Evolutionary conservation across 2,888 invertebrate genomes (phyloP), one percentile per base, ranked within the genome.

Genomic region (Drosophila parthenogenetica): DNA sequence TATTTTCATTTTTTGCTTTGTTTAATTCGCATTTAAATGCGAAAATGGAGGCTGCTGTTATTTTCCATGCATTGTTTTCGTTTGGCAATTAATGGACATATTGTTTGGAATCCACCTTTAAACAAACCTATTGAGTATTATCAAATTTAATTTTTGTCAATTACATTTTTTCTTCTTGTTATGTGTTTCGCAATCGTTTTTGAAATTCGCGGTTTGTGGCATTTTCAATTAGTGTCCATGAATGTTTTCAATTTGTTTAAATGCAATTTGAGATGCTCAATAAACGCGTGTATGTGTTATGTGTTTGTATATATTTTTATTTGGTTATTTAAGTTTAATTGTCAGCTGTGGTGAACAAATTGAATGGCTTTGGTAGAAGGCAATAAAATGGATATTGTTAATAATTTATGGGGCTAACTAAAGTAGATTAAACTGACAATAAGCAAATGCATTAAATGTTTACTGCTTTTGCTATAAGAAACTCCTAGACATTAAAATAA

Each of bases 21-120:
- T 42, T 55, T 73, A 68, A 77, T 73, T 35, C 61, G 61, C 63
- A 66, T 69, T 76, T 73, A 54, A 73, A 76, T 63, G 58, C 43
- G 22, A 50, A 50, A 54, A 29, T 32, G n/a, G 8, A 14, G 10
- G 54, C 25, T 13, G 16, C 45, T 64, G 39, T 8, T 43, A 46
- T 60, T 45, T 58, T 14, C 16, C 25, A n/a, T 35, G n/a, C 16
- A 43, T 55, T 69, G 64, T 64, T 84, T 84, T 71, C 68, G 57
- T 79, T 82, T 85, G 61, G 49, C 86, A 82, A 82, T 82, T 82
- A 87, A 87, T 79, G 71, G 73, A 53, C 71, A 72, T 85, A 85
- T 71, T 87, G 80, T 79, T 73, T 73, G 60, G 57, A 22, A 48
- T 71, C 53, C 61, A 66, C 71, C 77, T 63, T 73, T 58, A 71